phyloP scores from a whole-genome alignment of 1,140 invertebrate species.

The Octopus bimaculoides region DNA sequence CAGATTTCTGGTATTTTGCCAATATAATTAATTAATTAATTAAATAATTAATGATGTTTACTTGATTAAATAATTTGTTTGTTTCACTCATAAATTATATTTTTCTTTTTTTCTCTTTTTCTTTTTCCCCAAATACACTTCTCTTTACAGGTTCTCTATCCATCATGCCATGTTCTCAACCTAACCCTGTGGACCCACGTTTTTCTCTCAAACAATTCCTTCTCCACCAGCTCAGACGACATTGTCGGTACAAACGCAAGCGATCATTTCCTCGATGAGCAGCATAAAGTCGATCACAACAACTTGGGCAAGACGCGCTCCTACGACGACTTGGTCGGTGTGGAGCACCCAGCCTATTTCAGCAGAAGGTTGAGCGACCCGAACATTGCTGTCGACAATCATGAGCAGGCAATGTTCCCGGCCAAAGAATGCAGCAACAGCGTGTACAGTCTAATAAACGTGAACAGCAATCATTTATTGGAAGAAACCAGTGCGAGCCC shows the following conservation, averaged over 20 bases:
- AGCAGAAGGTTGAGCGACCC: conserved; percentile 77
- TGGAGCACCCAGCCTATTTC: conserved; percentile 63
- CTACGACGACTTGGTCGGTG: conserved; percentile 68
- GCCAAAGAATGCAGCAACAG: conserved; percentile 2
- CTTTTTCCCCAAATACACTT: neutral
- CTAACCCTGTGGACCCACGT: conserved; percentile 82
- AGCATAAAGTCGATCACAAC: conserved; percentile 34
- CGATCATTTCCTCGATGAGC: conserved; percentile 15
- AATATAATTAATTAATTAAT: too few species aligned
- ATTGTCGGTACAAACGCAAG: conserved; percentile 25
- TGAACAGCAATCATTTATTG: neutral
- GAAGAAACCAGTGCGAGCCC: neutral
- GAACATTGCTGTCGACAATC: conserved; percentile 61
- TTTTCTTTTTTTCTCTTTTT: neutral
- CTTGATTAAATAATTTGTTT: too few species aligned
- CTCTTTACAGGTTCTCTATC: conserved; percentile 74
- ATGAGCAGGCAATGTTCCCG: conserved; percentile 20
- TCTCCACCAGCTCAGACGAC: conserved; percentile 40
- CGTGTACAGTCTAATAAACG: neutral
- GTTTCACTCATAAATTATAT: too few species aligned
- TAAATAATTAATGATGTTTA: too few species aligned
- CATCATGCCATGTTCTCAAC: conserved; percentile 78
- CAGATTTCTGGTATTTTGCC: too few species aligned
- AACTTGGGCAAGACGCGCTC: conserved; percentile 55
- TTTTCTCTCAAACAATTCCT: conserved; percentile 64